Conservation (phyloP, 2,888 invertebrate genomes). For the Hesperia comma region DNA sequence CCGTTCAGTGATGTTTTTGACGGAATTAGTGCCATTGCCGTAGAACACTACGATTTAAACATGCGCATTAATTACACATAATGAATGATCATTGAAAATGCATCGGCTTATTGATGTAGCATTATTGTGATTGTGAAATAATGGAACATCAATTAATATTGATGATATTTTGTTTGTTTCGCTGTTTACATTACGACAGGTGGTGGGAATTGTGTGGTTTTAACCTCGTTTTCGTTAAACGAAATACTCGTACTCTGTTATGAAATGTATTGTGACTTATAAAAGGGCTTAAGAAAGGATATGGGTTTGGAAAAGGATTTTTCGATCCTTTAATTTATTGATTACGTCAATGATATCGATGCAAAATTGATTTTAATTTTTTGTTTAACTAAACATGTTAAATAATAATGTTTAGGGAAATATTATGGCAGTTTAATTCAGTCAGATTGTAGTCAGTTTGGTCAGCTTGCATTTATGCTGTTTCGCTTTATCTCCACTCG, state of each 20-base stretch:
- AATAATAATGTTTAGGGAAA: no score
- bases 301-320: background rate
- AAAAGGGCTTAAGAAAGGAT: background rate
- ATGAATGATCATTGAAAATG: conserved; percentile 10
- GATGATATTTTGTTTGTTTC: conserved; percentile 4
- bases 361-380: no score
- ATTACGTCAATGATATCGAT: no score
- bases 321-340: no score
- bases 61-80: conserved; percentile 1
- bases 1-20: background rate
- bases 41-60: background rate
- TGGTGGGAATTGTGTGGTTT: background rate
- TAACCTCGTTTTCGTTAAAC: background rate
- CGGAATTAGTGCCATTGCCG: background rate
- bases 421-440: no score
- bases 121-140: conserved; percentile 9
- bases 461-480: no score
- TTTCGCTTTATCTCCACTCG: no score
- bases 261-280: background rate
- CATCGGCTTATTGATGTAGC: conserved; percentile 6
- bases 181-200: background rate
- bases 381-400: no score
- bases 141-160: conserved; percentile 11
- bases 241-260: background rate
- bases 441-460: no score